Evolutionary conservation across 1,140 invertebrate species (phyloP).

Genomic region (Drosophila saltans): DNA sequence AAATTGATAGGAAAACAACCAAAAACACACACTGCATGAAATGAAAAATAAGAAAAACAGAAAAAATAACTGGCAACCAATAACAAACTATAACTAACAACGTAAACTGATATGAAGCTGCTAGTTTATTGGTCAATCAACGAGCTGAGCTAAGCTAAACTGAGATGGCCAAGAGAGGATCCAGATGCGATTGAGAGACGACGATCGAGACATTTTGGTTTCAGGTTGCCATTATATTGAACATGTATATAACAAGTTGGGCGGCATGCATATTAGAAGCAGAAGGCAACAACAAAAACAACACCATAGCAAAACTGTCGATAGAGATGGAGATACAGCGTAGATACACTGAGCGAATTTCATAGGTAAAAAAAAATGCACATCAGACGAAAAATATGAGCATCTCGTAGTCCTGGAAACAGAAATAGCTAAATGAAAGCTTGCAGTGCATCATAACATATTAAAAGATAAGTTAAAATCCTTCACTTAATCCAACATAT

Average conservation of each 20-base stretch:
- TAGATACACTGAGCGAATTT: too few species aligned
- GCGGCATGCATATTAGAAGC: constrained; percentile 26
- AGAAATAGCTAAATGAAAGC: too few species aligned
- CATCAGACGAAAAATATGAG: too few species aligned
- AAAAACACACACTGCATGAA: background rate
- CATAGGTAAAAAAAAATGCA: too few species aligned
- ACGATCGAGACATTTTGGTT: constrained; percentile 39
- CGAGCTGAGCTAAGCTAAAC: background rate
- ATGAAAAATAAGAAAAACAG: background rate
- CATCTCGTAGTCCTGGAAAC: too few species aligned
- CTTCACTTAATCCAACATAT: too few species aligned
- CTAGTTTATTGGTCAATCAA: constrained; percentile 79
- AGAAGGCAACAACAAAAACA: background rate
- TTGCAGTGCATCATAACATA: too few species aligned
- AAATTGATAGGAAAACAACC: background rate
- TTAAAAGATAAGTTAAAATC: too few species aligned
- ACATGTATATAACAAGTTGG: constrained; percentile 50
- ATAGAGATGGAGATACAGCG: background rate
- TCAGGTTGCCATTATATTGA: constrained; percentile 53
- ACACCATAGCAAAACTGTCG: background rate
- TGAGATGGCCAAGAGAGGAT: constrained; percentile 35
- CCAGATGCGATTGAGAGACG: constrained; percentile 22
- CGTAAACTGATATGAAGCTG: constrained; percentile 78
- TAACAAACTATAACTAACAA: constrained; percentile 81
- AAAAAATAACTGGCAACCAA: constrained; percentile 53